These are phyloP conservation scores for Melanocharis versteri DNA, from an alignment of 2,113 vertebrate species.

Conservation along the genomic window DNA sequence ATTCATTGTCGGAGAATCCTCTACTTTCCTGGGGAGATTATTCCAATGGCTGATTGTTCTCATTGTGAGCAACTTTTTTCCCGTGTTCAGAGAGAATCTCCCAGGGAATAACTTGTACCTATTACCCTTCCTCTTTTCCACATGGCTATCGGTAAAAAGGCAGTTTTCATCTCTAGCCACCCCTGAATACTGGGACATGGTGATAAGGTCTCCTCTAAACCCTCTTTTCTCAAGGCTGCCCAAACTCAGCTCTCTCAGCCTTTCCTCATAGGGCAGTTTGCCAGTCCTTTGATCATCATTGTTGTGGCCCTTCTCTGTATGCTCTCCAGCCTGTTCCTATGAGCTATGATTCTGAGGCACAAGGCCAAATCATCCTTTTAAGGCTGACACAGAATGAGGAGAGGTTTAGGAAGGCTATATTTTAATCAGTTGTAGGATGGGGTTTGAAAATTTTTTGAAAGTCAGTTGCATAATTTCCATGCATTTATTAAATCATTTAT, in stretches of 20 bases:
- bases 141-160: not conserved
- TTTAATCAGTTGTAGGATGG: not conserved
- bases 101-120: not conserved
- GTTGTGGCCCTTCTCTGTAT: not conserved
- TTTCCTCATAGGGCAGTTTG: not conserved
- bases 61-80: not conserved
- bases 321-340: not conserved
- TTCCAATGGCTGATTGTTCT: not conserved
- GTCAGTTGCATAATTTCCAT: not conserved
- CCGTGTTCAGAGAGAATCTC: not conserved
- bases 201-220: not conserved
- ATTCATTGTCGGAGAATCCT: not conserved
- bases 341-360: not conserved
- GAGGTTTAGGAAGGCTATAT: not conserved
- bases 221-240: not conserved
- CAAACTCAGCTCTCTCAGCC: not conserved
- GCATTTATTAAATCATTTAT: not conserved
- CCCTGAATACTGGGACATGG: not conserved
- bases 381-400: not conserved
- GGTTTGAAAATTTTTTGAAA: not conserved
- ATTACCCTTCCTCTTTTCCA: not conserved
- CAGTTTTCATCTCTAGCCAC: not conserved
- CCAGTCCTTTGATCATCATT: not conserved
- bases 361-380: not conserved
- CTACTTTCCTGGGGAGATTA: not conserved